Percentiles rank a stretch among this genome's conserved stretches.
Evolutionary conservation across 2,888 invertebrate species (phyloP).

Genomic region (Drosophila nr. fundita): DNA sequence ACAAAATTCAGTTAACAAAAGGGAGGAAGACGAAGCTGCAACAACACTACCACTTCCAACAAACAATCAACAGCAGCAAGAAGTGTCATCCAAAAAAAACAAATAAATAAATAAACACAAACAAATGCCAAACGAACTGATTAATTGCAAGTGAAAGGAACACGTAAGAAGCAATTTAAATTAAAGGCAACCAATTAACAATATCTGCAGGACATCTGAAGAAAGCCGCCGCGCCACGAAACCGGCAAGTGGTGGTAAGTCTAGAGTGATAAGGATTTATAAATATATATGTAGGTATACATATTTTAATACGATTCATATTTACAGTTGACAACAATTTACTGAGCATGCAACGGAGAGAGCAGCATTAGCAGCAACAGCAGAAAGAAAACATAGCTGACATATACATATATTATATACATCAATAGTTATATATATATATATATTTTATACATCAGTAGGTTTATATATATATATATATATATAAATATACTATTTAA

Average conservation of each 20-base stretch:
- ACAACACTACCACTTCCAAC: not conserved
- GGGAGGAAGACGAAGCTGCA: not conserved
- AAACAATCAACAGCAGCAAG: not conserved
- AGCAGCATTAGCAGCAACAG: slow-evolving; percentile 26
- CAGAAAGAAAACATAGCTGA: slow-evolving; percentile 20
- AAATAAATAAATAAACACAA: not conserved
- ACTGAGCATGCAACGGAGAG: slow-evolving; percentile 63
- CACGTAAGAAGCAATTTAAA: slow-evolving; percentile 1
- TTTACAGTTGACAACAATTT: slow-evolving; percentile 53
- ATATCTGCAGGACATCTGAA: slow-evolving; percentile 30
- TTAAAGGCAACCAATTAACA: not conserved
- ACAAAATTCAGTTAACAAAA: slow-evolving; percentile 2
- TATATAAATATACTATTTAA: not conserved
- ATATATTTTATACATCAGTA: slow-evolving; percentile 1
- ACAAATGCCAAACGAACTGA: slow-evolving; percentile 36
- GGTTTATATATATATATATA: not conserved
- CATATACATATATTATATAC: not conserved
- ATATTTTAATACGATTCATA: not conserved
- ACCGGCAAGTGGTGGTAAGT: slow-evolving; percentile 64
- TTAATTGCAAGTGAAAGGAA: slow-evolving; percentile 9
- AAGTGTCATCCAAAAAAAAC: not conserved
- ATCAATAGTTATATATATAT: not conserved
- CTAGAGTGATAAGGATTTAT: not conserved
- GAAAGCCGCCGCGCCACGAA: slow-evolving; percentile 45
- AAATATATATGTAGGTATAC: not conserved